Percentiles rank a stretch among this genome's conserved stretches.
Conservation (phyloP, 2,113 vertebrate species). For the Gallinago undulata region DNA sequence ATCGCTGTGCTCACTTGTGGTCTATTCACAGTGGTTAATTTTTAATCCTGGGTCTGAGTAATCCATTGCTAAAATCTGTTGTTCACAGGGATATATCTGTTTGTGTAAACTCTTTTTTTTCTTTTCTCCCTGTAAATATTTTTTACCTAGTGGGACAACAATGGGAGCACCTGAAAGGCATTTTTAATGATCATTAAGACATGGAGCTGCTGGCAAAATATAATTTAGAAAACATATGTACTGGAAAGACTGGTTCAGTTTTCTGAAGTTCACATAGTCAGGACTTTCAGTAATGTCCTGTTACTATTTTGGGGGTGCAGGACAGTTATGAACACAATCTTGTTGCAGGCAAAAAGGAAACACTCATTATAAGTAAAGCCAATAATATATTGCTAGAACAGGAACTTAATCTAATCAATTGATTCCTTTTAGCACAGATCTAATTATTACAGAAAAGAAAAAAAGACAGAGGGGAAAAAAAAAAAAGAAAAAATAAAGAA, state of each 20-base stretch:
- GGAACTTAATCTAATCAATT: neutral
- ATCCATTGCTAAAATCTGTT: neutral
- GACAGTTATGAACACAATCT: neutral
- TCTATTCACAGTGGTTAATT: neutral
- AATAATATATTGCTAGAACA: neutral
- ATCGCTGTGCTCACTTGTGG: neutral
- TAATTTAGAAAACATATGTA: neutral
- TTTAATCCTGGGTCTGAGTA: neutral
- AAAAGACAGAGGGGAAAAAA: too few species aligned
- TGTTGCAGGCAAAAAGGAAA: neutral
- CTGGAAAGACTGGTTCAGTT: neutral
- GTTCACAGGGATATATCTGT: neutral
- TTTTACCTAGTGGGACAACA: neutral
- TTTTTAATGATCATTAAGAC: neutral
- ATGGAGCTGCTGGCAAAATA: neutral
- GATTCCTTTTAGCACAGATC: neutral
- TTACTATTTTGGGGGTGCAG: neutral
- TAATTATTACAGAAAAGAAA: neutral
- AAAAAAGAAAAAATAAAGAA: neutral
- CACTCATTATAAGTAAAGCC: neutral
- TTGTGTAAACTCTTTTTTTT: neutral
- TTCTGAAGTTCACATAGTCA: neutral
- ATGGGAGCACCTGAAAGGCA: neutral
- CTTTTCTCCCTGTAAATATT: neutral
- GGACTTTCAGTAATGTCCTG: neutral